Base-by-base conservation (phyloP, 2,113 vertebrate genomes). In the Quiscalus mexicanus region DNA sequence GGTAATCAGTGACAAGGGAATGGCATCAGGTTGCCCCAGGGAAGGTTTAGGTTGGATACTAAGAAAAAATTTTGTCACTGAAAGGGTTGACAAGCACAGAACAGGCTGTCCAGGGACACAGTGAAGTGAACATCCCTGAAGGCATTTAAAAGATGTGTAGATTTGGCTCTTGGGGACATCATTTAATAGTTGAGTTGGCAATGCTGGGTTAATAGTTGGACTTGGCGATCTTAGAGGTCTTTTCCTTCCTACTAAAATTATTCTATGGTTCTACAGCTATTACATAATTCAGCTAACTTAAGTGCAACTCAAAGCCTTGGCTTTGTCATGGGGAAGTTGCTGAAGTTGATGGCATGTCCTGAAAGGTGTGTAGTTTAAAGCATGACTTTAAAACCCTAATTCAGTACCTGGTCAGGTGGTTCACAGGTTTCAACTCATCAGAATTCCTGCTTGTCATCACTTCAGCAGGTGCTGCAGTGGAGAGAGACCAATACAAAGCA, bases 401-500 rank as follows among this genome's bases (percentile, higher is more conserved):
- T 68, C 24, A 31, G 0, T 52, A 30, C 12, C 31, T 49, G 6
- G 8, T 27, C 27, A 31, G 62, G 6, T 59, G 53, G 44, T 44
- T 44, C 27, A 27, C 23, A 17, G 39, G 31, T 92, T 85, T 33
- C 35, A 8, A 49, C 16, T 55, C 44, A 24, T 41, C 17, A 19
- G 23, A 60, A 30, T 42, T 31, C 31, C 35, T 1, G 0, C 23
- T 49, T 74, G 27, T 55, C 15, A 10, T 39, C 0, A 0, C 50
- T 90, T 71, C 35, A 64, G 47, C 2, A 10, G 74, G 27, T 3
- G 0, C 64, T 84, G 53, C 35, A 37, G 20, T 20, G 42, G 31
- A 65, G 75, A 60, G 30, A 59, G 58, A 20, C 9, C 19, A 55
- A 5, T 28, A 24, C 31, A 69, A 53, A 67, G 10, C 44, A 60